Evolutionary conservation across 2,113 vertebrate genomes (phyloP), one percentile per base, ranked within the genome.

Genomic region (Caretta caretta): DNA sequence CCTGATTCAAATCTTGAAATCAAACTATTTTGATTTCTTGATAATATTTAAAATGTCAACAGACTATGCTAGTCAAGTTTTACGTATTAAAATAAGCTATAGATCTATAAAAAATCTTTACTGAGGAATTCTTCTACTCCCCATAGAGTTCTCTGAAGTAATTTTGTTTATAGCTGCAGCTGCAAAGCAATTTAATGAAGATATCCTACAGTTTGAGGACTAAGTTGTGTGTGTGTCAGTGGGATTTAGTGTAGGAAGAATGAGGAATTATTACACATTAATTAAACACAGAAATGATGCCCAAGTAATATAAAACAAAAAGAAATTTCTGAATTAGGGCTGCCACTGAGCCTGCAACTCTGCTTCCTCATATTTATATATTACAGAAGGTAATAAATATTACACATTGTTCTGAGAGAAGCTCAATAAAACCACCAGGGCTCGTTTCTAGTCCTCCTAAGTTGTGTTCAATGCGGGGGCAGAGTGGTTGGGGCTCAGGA

Each of bases 301-400:
- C 24, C 56, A 88, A 95, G 75, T 51, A 87, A 87, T 76, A 65
- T 8, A 76, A 78, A 86, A 31, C 82, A 75, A 42, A 75, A 89
- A 92, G 54, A 59, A 93, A 92, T 89, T 29, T 84, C 81, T 94
- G 88, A 96, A 80, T 92, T 95, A 92, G 19, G 16, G 24, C 19
- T 9, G 57, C 51, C 3, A 3, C 38, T 72, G 87, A 90, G 83
- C 83, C 78, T 84, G 86, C 72, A 89, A 57, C 69, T 95, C 80
- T 90, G 31, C 56, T 92, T 81, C 80, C 2, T 90, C 57, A 87
- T 51, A 38, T 87, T 86, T 27, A 6, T 87, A 16, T 88, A 85
- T 84, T 95, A 80, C 19, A 72, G 83, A 69, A 76, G 54, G 31
- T 54, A 91, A 85, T 79, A 96, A 95, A 93, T 94, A 90, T 2